phyloP scores from a whole-genome alignment of 2,797 vertebrate species.

The Sylvilagus floridanus region DNA sequence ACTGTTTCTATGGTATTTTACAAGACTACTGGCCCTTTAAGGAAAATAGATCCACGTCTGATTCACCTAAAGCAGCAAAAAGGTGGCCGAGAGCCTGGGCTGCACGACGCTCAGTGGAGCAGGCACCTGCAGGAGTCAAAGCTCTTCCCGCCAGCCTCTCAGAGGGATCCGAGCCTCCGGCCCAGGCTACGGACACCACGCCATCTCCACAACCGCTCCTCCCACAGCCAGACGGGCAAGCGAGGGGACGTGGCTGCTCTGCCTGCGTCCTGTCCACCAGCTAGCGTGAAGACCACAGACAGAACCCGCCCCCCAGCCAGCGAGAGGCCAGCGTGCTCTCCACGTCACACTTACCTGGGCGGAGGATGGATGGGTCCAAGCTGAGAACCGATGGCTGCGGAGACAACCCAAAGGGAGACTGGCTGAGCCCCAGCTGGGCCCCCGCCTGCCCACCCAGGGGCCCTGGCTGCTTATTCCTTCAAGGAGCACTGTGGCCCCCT shows the following conservation, averaged over 20 bases:
- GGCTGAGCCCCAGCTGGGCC: background rate
- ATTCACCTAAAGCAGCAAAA: background rate
- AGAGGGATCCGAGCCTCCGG: no score
- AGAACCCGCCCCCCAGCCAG: no score
- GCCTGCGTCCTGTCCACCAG: no score
- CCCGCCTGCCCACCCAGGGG: background rate
- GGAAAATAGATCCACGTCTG: background rate
- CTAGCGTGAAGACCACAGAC: background rate
- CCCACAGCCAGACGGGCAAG: background rate
- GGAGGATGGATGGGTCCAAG: slow-evolving; percentile 94
- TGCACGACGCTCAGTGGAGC: background rate
- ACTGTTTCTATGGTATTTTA: background rate
- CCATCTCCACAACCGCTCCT: no score
- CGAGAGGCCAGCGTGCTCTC: background rate
- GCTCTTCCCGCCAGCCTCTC: no score
- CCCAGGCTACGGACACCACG: no score
- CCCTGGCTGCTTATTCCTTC: background rate
- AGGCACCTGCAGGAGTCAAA: background rate
- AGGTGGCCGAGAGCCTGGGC: background rate
- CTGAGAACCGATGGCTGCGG: slow-evolving; percentile 93
- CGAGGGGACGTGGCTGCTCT: no score
- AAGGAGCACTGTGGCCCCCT: background rate
- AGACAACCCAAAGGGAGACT: slow-evolving; percentile 62
- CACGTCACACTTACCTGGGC: slow-evolving; percentile 89
- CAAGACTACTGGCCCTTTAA: background rate